Evolutionary conservation across 2,888 invertebrate species (phyloP).

Genomic region (Rhingia campestris): DNA sequence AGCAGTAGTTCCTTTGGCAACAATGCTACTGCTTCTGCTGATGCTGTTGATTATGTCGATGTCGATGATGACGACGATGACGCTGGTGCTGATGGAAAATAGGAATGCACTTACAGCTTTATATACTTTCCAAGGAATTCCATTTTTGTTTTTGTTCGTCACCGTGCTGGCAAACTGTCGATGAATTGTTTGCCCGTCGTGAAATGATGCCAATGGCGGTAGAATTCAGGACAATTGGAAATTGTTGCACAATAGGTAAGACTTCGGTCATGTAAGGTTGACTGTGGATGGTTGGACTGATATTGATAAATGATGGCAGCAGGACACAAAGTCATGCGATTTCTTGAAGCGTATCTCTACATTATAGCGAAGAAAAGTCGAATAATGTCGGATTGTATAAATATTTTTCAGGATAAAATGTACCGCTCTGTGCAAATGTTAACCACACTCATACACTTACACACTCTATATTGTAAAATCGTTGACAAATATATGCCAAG

Average conservation of each 20-base stretch:
- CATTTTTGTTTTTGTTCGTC: constrained; percentile 8
- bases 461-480: neutral
- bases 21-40: constrained; percentile 5
- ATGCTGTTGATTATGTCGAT: constrained; percentile 28
- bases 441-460: neutral
- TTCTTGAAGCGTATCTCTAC: neutral
- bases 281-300: constrained; percentile 26
- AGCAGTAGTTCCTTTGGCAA: constrained; percentile 9
- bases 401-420: constrained; percentile 3
- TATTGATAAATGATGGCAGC: constrained; percentile 44
- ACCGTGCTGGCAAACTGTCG: constrained; percentile 41
- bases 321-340: constrained; percentile 1
- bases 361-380: neutral
- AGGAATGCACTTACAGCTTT: constrained; percentile 31
- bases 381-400: neutral
- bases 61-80: constrained; percentile 23
- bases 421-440: neutral
- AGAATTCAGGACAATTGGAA: constrained; percentile 60
- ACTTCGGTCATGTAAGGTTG: constrained; percentile 17
- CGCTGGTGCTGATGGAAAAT: constrained; percentile 19
- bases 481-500: constrained; percentile 15
- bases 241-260: constrained; percentile 61
- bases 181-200: constrained; percentile 59
- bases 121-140: constrained; percentile 9
- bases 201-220: constrained; percentile 59